A percentile compares a stretch with the other conserved stretches of the same genome.
Evolutionary conservation across 2,113 vertebrate genomes (phyloP).

Genomic region (Eolophus roseicapilla): DNA sequence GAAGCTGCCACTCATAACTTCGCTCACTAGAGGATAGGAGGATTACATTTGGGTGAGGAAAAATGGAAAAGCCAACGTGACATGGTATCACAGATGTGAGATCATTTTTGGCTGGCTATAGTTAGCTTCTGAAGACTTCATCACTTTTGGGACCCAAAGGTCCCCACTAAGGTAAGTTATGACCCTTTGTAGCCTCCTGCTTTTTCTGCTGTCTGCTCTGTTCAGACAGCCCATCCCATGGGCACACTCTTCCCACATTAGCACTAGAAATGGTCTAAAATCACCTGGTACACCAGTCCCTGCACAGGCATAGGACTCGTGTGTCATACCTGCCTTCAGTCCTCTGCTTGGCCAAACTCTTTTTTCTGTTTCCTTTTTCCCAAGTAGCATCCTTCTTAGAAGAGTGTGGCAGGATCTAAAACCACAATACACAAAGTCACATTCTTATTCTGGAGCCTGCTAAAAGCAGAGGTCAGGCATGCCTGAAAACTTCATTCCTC

Average conservation of each 20-base stretch:
- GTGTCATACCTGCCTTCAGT: slow-evolving; percentile 19
- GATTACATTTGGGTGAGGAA: rapidly evolving
- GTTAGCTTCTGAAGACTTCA: neutral
- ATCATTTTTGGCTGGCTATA: neutral
- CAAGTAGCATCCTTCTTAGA: neutral
- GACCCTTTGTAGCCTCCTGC: neutral
- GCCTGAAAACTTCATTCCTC: neutral
- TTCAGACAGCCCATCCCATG: rapidly evolving
- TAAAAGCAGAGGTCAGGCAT: neutral
- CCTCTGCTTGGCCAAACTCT: neutral
- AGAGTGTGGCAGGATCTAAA: neutral
- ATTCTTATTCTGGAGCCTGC: neutral
- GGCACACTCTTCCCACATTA: rapidly evolving
- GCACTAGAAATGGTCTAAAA: neutral
- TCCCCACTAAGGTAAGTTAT: neutral
- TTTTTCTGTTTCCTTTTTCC: neutral
- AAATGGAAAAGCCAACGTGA: neutral
- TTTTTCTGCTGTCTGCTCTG: neutral
- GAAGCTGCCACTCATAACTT: neutral
- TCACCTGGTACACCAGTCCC: too few relatives aligned
- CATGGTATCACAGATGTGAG: neutral
- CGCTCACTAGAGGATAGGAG: neutral
- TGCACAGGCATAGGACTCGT: rapidly evolving
- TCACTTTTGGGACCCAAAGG: neutral
- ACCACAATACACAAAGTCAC: rapidly evolving